Percentiles rank a stretch among this genome's conserved stretches.
phyloP scores from a whole-genome alignment of 2,797 vertebrate genomes.

The Aplochiton taeniatus region DNA sequence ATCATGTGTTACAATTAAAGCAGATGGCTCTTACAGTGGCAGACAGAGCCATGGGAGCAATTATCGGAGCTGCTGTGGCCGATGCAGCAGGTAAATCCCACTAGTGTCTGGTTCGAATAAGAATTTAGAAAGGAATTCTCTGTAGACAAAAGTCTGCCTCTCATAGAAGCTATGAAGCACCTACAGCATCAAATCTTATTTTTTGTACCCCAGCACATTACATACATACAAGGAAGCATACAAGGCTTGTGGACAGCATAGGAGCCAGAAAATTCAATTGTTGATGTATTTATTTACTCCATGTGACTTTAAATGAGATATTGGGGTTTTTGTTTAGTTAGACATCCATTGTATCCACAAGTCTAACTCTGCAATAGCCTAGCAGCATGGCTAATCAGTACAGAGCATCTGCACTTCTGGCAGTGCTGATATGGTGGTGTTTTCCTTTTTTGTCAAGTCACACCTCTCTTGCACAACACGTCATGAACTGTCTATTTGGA shows the following conservation, averaged over 20 bases:
- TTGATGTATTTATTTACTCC: too few species aligned
- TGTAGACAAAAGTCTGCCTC: too few species aligned
- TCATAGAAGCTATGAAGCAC: too few species aligned
- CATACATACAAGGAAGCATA: too few species aligned
- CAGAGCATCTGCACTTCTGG: constrained; percentile 34
- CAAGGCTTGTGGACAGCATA: too few species aligned
- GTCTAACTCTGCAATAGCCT: neutral
- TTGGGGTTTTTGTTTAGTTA: neutral
- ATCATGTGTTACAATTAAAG: constrained; percentile 3
- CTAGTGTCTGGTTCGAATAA: neutral
- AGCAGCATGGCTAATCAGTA: constrained; percentile 16
- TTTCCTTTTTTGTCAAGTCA: constrained; percentile 18
- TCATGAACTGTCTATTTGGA: neutral
- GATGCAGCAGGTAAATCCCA: constrained; percentile 74
- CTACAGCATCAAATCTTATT: too few species aligned
- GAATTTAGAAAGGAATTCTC: too few species aligned
- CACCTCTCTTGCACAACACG: constrained; percentile 6
- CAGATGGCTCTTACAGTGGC: constrained; percentile 60
- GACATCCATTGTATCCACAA: too few species aligned
- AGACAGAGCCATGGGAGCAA: constrained; percentile 67
- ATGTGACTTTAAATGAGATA: neutral
- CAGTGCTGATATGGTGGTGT: constrained; percentile 31
- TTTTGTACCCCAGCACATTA: too few species aligned
- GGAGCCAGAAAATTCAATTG: too few species aligned
- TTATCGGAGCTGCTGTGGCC: constrained; percentile 72